These are phyloP conservation scores for Psittacula echo DNA, from an alignment of 2,797 vertebrate species.

Conservation along the genomic window DNA sequence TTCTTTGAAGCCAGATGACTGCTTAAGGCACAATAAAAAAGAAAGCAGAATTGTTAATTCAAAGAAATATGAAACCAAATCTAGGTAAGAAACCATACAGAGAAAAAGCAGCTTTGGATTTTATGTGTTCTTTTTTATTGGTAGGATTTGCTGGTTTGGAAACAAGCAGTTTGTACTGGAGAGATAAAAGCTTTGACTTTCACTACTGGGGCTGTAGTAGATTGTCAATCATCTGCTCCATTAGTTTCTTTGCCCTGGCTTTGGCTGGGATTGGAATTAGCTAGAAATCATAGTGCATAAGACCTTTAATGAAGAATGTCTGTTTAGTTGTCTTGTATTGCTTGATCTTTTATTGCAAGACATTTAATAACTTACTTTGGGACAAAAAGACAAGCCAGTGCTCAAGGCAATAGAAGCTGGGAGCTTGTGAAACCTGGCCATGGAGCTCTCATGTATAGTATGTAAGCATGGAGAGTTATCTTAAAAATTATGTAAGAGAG, in stretches of 20 bases:
- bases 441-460: neutral
- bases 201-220: neutral
- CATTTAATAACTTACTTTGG: neutral
- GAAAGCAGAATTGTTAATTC: constrained; percentile 24
- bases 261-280: neutral
- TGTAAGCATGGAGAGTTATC: neutral
- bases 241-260: neutral
- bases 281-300: accelerated
- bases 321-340: neutral
- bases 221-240: neutral
- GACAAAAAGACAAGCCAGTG: neutral
- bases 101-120: neutral
- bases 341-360: neutral
- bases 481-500: neutral
- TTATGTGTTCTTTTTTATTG: neutral
- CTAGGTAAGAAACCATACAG: neutral
- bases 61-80: neutral
- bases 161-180: neutral
- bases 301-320: neutral
- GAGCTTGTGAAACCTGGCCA: neutral
- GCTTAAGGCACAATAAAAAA: constrained; percentile 40
- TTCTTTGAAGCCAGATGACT: constrained; percentile 51
- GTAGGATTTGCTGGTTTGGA: neutral
- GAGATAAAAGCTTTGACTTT: neutral
- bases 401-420: neutral